These are phyloP conservation scores for Chelonus insularis DNA, from an alignment of 1,140 invertebrate species.

Conservation along the genomic window DNA sequence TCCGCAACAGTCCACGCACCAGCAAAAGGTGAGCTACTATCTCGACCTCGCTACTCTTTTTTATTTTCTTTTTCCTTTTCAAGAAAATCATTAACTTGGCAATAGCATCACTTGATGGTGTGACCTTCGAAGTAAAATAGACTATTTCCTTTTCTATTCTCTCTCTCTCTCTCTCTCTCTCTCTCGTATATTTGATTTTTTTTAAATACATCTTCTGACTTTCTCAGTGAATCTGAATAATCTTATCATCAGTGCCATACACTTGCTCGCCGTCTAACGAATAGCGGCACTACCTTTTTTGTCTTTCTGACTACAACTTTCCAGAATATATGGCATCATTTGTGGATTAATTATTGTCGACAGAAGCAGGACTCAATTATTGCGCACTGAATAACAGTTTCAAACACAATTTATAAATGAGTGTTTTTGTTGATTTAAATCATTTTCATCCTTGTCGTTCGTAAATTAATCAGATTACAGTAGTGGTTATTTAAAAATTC, in stretches of 20 bases:
- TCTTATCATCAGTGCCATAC: neutral
- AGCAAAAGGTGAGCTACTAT: too few relatives aligned
- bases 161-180: neutral
- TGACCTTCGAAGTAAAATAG: slow-evolving; percentile 39
- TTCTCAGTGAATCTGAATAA: neutral
- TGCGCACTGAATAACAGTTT: too few relatives aligned
- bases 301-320: neutral
- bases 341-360: too few relatives aligned
- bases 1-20: neutral
- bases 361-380: too few relatives aligned
- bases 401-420: too few relatives aligned
- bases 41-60: neutral
- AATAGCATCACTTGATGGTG: slow-evolving; percentile 15
- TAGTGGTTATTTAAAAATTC: too few relatives aligned
- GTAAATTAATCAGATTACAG: too few relatives aligned
- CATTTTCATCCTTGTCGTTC: too few relatives aligned
- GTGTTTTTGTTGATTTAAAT: too few relatives aligned
- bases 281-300: neutral
- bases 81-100: neutral
- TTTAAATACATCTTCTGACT: neutral
- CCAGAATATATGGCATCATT: too few relatives aligned
- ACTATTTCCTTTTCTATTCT: neutral
- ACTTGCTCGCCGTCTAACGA: slow-evolving; percentile 1
- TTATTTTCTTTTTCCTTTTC: slow-evolving; percentile 13
- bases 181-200: neutral